Evolutionary conservation across 30 jellyfish, hydroid and myxozoan species (phyloP), one percentile per base, ranked within the genome.

Genomic region (Cassiopea xamachana): DNA sequence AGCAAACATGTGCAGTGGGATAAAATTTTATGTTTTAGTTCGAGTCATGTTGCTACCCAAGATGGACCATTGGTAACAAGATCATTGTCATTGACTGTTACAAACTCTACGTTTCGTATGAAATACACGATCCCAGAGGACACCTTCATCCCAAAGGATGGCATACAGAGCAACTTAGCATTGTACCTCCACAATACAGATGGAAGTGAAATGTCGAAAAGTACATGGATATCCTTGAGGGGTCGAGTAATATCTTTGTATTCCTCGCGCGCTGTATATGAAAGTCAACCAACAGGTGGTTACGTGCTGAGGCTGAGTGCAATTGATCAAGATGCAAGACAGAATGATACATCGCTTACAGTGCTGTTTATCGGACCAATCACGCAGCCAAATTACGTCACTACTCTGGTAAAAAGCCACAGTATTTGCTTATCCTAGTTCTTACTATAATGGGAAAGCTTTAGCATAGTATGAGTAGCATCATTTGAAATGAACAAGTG

Each of bases 101-200:
- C 90, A 50, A 88, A 88, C 48, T 39, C 91, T 19, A 88, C 95
- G 16, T 82, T 89, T 51, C 93, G 86, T 44, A 47, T 76, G 69
- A 60, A 75, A 0, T 91, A 60, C 49, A 71, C 59, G 1, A 74
- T 95, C 1, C 98, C 98, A 18, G 91, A 79, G 74, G 80, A 92
- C 64, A 92, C 99, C 17, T 95, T 95, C 68, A 98, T 92, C 81
- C 67, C 83, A 44, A 60, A 71, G 27, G 96, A 85, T 46, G 98
- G 97, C 1, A 78, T 59, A 46, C 81, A 96, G n/a, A 74, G 89
- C 39, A 48, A 77, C 18, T 74, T 95, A 12, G 49, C 89, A 19
- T 78, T 95, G 79, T 79, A 96, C 49, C 48, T 92, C 78, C 81
- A 55, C 77, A 68, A 73, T 13, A 50, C 55, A 44, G 84, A 79